phyloP scores from a whole-genome alignment of 2,797 vertebrate genomes.

The Anniella stebbinsi region DNA sequence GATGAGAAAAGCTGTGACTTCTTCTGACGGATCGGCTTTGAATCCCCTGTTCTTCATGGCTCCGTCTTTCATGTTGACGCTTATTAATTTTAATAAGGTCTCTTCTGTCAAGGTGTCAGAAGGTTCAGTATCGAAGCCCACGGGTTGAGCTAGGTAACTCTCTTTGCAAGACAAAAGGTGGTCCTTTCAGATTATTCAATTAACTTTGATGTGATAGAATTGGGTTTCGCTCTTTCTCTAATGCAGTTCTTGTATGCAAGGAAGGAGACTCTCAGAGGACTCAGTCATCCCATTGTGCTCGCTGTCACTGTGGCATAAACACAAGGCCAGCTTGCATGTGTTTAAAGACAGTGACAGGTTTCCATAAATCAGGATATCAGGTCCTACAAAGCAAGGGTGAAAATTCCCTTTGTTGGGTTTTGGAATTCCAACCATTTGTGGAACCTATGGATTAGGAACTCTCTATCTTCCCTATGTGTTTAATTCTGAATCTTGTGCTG shows the following conservation, averaged over 20 bases:
- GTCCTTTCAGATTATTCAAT: conserved; percentile 6
- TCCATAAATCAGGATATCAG: background rate
- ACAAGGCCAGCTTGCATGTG: background rate
- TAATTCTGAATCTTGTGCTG: too few relatives aligned
- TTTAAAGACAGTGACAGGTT: background rate
- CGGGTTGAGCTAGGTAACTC: conserved; percentile 1
- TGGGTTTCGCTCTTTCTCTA: background rate
- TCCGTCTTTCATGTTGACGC: background rate
- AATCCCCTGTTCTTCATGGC: background rate
- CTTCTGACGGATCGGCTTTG: background rate
- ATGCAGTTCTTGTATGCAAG: background rate
- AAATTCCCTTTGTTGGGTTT: background rate
- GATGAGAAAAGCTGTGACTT: background rate
- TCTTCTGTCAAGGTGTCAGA: background rate
- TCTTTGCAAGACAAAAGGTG: conserved; percentile 13
- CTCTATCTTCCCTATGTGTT: background rate
- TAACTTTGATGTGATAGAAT: background rate
- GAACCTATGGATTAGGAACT: background rate
- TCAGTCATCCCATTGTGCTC: background rate
- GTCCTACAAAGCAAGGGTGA: background rate
- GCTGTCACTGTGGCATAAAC: background rate
- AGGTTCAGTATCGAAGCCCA: background rate
- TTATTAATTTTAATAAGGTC: conserved; percentile 31
- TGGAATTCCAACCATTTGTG: background rate
- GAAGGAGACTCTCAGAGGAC: background rate